phyloP scores from a whole-genome alignment of 2,113 vertebrate species.

The Neogobius melanostomus region DNA sequence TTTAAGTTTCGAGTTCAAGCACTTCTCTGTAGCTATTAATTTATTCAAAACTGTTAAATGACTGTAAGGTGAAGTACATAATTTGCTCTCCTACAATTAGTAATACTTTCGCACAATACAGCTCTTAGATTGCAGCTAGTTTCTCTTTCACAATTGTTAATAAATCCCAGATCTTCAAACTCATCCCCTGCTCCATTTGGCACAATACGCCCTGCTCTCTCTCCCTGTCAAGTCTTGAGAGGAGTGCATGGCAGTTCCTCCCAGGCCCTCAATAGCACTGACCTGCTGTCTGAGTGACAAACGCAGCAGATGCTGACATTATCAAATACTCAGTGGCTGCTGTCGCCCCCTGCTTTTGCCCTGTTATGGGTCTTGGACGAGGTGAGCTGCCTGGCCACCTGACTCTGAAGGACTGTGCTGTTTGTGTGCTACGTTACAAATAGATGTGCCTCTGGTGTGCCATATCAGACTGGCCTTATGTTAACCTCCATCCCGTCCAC shows the following conservation, averaged over 20 bases:
- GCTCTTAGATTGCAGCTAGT: background rate
- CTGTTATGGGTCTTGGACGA: conserved; percentile 92
- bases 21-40: too few species aligned
- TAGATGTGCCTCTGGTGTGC: conserved; percentile 70
- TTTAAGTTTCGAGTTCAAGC: too few species aligned
- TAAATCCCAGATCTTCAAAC: background rate
- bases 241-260: conserved; percentile 43
- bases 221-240: conserved; percentile 36
- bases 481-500: conserved; percentile 68
- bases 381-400: conserved; percentile 76
- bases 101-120: background rate
- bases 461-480: conserved; percentile 66
- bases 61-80: background rate
- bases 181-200: background rate
- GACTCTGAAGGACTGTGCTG: conserved; percentile 58
- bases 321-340: conserved; percentile 87
- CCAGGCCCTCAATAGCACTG: conserved; percentile 57
- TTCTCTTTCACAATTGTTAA: conserved; percentile 2
- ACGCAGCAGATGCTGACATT: conserved; percentile 99
- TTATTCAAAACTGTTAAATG: background rate
- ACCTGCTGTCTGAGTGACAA: conserved; percentile 87
- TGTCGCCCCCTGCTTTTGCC: conserved; percentile 83
- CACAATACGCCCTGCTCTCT: conserved; percentile 9
- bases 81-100: background rate
- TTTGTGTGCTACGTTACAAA: conserved; percentile 67